Evolutionary conservation across 2,797 vertebrate species (phyloP).

Genomic region (Anableps anableps): DNA sequence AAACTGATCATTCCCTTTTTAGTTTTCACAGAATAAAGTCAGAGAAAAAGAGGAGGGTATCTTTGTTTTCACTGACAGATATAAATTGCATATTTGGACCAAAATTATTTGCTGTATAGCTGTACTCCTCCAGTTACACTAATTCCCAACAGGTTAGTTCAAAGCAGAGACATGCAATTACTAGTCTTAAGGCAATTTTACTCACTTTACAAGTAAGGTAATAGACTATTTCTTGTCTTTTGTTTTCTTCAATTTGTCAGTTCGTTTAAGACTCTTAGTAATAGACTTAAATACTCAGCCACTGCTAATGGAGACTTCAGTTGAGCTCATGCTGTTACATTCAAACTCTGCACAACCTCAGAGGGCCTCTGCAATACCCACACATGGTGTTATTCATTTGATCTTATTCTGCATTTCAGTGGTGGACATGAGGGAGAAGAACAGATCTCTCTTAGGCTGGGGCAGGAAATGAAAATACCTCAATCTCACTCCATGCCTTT

Average conservation of each 20-base stretch:
- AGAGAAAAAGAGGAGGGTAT: background rate
- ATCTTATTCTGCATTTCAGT: slow-evolving; percentile 45
- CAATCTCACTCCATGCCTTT: slow-evolving; percentile 42
- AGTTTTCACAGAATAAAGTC: background rate
- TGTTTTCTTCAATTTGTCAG: slow-evolving; percentile 34
- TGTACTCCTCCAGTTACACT: background rate
- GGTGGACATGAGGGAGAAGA: slow-evolving; percentile 52
- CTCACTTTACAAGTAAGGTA: background rate
- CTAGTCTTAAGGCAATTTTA: background rate
- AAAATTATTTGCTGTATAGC: background rate
- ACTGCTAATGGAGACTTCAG: slow-evolving; percentile 42
- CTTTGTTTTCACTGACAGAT: background rate
- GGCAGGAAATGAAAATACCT: slow-evolving; percentile 54
- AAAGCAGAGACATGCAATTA: background rate
- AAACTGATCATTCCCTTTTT: background rate
- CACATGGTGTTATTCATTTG: slow-evolving; percentile 48
- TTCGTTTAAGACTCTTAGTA: slow-evolving; percentile 29
- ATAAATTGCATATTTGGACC: background rate
- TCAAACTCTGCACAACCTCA: slow-evolving; percentile 23
- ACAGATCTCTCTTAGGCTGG: slow-evolving; percentile 48
- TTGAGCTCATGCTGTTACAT: slow-evolving; percentile 48
- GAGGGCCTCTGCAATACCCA: slow-evolving; percentile 17
- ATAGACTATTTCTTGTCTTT: slow-evolving; percentile 11
- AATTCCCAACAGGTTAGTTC: background rate
- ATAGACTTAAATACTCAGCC: slow-evolving; percentile 28